Percentiles rank a stretch among this genome's conserved stretches.
These are phyloP conservation scores for Ischnura elegans DNA, from an alignment of 2,888 invertebrate genomes.

Conservation along the genomic window DNA sequence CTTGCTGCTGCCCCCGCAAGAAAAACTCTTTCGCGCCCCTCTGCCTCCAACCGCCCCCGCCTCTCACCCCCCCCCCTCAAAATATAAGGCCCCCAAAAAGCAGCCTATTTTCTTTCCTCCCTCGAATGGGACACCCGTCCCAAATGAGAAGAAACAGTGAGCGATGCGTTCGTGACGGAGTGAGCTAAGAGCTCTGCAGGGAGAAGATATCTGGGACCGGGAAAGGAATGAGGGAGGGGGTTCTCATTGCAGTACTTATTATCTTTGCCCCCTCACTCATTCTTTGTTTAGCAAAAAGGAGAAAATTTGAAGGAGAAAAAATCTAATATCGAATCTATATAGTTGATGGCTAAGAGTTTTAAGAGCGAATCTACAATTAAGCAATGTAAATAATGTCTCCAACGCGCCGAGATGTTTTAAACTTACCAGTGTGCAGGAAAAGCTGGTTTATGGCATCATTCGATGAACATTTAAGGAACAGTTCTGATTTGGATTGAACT, in stretches of 20 bases:
- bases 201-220: background rate
- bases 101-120: slow-evolving; percentile 11
- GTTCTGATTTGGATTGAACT: too few species aligned
- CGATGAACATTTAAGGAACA: too few species aligned
- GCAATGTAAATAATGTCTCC: too few species aligned
- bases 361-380: too few species aligned
- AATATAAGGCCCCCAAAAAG: background rate
- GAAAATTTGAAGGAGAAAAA: too few species aligned
- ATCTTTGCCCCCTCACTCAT: too few species aligned
- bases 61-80: background rate
- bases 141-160: background rate
- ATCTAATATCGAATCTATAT: too few species aligned
- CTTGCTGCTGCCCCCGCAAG: background rate
- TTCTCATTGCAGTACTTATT: background rate
- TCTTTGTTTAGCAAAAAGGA: too few species aligned
- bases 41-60: background rate
- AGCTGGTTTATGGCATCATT: too few species aligned
- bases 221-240: background rate
- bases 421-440: too few species aligned
- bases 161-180: background rate
- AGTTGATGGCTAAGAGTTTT: too few species aligned
- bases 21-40: background rate
- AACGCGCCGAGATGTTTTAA: too few species aligned
- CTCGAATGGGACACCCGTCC: background rate
- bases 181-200: background rate